Evolutionary conservation across 2,797 vertebrate genomes (phyloP).

Genomic region (Megaceryle alcyon): DNA sequence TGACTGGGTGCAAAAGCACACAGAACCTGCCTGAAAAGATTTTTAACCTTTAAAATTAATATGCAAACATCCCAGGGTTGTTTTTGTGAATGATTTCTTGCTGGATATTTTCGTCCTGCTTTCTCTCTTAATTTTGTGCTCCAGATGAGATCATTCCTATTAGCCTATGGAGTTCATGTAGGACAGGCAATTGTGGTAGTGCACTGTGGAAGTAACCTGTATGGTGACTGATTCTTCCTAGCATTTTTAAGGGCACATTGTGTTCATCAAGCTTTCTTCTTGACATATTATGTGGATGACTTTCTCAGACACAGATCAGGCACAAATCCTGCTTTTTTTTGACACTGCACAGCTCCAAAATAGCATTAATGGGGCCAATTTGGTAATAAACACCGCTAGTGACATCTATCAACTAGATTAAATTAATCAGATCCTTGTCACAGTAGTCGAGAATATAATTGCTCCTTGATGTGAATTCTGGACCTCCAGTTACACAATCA

Average conservation of each 20-base stretch:
- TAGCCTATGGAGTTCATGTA: not conserved
- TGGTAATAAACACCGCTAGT: not conserved
- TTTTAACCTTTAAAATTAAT: not conserved
- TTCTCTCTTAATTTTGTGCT: not conserved
- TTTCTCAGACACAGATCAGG: conserved; percentile 18
- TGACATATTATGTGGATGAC: not conserved
- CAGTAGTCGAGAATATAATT: not conserved
- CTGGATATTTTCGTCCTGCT: not conserved
- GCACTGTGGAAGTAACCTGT: not conserved
- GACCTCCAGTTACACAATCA: conserved; percentile 16
- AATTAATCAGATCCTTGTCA: conserved; percentile 24
- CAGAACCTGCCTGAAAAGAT: not conserved
- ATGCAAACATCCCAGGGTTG: not conserved
- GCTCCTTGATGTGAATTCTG: not conserved
- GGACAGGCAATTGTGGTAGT: not conserved
- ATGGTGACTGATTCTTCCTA: conserved; percentile 9
- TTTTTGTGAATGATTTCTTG: not conserved
- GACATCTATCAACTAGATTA: not conserved
- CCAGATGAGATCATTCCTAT: not conserved
- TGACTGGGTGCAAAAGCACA: not conserved
- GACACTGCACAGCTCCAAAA: not conserved
- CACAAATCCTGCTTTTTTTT: not conserved
- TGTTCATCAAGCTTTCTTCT: conserved; percentile 1
- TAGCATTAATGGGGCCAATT: not conserved
- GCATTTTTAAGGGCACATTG: not conserved